These are phyloP conservation scores for Spinibarbus caldwelli DNA, from an alignment of 2,797 vertebrate genomes.

Conservation along the genomic window DNA sequence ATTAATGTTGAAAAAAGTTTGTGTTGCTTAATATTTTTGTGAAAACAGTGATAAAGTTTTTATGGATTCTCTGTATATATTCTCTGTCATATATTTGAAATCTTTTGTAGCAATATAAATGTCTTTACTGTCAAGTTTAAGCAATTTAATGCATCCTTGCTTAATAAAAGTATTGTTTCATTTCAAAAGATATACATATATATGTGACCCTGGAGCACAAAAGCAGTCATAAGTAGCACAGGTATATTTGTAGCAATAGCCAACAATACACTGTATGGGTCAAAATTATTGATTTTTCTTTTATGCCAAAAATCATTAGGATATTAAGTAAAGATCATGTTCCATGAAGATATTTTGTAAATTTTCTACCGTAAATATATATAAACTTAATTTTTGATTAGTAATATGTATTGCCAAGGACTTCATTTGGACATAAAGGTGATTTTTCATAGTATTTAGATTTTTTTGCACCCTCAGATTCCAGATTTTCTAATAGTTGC, in stretches of 20 bases:
- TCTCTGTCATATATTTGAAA: not conserved
- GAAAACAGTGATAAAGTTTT: not conserved
- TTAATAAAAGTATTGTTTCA: not conserved
- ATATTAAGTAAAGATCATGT: not conserved
- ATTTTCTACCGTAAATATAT: not conserved
- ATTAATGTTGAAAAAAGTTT: not conserved
- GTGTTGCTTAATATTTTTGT: not conserved
- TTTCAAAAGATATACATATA: no score
- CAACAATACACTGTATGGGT: no score
- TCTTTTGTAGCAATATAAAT: not conserved
- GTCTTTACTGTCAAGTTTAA: not conserved
- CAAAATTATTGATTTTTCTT: no score
- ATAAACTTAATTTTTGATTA: not conserved
- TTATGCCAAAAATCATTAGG: not conserved
- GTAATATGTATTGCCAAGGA: not conserved
- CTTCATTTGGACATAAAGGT: not conserved
- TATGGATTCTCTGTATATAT: no score
- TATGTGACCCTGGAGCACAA: no score
- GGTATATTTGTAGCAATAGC: no score
- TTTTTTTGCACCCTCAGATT: not conserved
- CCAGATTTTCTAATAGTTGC: not conserved
- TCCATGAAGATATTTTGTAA: not conserved
- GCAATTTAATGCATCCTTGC: not conserved
- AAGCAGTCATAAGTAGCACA: no score
- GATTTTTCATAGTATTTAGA: no score